Conservation (phyloP, 1,140 invertebrate genomes). For the Drosophila yakuba region DNA sequence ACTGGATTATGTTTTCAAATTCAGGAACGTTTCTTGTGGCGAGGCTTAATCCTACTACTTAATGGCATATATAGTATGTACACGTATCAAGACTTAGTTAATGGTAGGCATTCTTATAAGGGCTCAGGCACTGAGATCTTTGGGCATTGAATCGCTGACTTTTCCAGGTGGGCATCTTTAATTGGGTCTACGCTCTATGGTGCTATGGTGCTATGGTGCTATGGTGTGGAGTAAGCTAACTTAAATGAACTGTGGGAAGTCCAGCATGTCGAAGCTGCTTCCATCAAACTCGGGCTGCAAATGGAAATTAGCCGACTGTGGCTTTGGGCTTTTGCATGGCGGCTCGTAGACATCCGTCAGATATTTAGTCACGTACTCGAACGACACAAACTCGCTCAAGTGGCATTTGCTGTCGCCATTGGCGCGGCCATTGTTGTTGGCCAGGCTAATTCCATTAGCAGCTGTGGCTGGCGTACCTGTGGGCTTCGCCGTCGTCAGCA, state of each 20-base stretch:
- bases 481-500: conserved; percentile 44
- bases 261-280: conserved; percentile 74
- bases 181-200: neutral
- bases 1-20: conserved; percentile 45
- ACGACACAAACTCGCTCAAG: conserved; percentile 78
- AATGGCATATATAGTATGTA: conserved; percentile 27
- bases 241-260: conserved; percentile 74
- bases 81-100: conserved; percentile 39
- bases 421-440: conserved; percentile 14
- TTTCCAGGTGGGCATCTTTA: conserved; percentile 16
- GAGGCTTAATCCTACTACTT: conserved; percentile 1
- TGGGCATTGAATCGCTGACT: conserved; percentile 51
- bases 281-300: conserved; percentile 56
- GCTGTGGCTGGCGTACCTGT: conserved; percentile 13
- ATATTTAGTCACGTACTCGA: conserved; percentile 83
- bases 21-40: conserved; percentile 49
- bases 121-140: conserved; percentile 72
- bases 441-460: conserved; percentile 43
- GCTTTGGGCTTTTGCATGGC: conserved; percentile 32
- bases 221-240: neutral
- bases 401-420: conserved; percentile 46
- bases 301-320: conserved; percentile 23
- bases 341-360: conserved; percentile 69
- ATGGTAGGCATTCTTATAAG: conserved; percentile 39
- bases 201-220: neutral